These are phyloP conservation scores for Synergus laeviventris DNA, from an alignment of 2,888 invertebrate species.

Conservation along the genomic window DNA sequence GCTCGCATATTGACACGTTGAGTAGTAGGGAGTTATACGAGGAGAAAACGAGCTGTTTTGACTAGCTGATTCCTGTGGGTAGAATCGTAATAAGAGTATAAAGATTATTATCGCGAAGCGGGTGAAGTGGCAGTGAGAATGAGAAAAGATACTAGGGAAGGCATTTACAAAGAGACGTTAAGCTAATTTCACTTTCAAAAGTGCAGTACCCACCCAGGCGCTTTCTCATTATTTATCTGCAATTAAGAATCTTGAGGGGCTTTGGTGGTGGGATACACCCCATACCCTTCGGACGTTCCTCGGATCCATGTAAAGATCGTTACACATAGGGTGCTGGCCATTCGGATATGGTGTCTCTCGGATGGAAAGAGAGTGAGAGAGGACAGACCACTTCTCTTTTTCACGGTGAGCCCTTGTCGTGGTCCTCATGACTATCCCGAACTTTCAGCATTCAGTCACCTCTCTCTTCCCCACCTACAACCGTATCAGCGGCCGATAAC, in stretches of 20 bases:
- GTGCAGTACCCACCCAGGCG: conserved; percentile 48
- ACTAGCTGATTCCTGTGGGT: conserved; percentile 11
- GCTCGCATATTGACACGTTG: background rate
- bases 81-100: conserved; percentile 19
- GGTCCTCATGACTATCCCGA: conserved; percentile 41
- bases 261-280: conserved; percentile 10
- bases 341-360: conserved; percentile 62
- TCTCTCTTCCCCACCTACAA: conserved; percentile 50
- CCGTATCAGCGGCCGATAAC: conserved; percentile 43
- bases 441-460: conserved; percentile 38
- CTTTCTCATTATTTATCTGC: conserved; percentile 60
- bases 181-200: conserved; percentile 56
- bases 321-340: conserved; percentile 45
- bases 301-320: conserved; percentile 41
- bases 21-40: background rate
- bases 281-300: conserved; percentile 26
- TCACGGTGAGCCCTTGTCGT: conserved; percentile 48
- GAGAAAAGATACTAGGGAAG: conserved; percentile 18
- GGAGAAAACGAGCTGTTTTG: background rate
- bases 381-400: conserved; percentile 41
- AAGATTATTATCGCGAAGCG: conserved; percentile 12
- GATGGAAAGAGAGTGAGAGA: background rate
- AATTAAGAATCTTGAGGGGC: conserved; percentile 58
- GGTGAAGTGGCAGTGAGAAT: conserved; percentile 28
- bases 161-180: conserved; percentile 23